Evolutionary conservation across 2,888 invertebrate genomes (phyloP).

Genomic region (Zonitis immaculata): DNA sequence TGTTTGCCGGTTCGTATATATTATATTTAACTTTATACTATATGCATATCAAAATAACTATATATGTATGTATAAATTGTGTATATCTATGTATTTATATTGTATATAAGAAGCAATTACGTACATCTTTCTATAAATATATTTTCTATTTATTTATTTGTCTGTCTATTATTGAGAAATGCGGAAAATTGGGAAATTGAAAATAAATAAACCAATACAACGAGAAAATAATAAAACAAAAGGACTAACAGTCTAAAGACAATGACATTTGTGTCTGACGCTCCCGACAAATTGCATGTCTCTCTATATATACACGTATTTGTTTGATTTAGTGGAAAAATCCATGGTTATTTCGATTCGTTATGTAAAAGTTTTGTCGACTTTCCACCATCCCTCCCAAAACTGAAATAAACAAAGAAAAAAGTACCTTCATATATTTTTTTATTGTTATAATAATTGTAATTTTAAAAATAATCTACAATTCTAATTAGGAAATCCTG

Average conservation of each 20-base stretch:
- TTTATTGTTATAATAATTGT: not conserved
- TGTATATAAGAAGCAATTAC: too few relatives aligned
- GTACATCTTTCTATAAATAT: too few relatives aligned
- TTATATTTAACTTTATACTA: not conserved
- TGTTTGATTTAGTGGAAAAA: constrained; percentile 1
- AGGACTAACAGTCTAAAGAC: too few relatives aligned
- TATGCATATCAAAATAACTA: too few relatives aligned
- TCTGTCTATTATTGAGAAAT: too few relatives aligned
- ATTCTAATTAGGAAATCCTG: not conserved
- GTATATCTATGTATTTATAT: too few relatives aligned
- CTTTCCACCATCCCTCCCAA: not conserved
- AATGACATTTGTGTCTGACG: constrained; percentile 5
- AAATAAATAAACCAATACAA: too few relatives aligned
- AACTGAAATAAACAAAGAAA: not conserved
- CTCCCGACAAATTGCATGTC: not conserved
- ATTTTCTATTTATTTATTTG: too few relatives aligned
- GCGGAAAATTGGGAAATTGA: too few relatives aligned
- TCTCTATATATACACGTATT: not conserved
- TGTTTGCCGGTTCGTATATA: not conserved
- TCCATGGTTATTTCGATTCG: not conserved
- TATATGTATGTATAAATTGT: too few relatives aligned
- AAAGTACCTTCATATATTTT: not conserved
- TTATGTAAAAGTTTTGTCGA: not conserved
- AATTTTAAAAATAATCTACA: not conserved
- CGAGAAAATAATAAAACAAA: too few relatives aligned